Conservation (phyloP, 2,888 invertebrate species). For the Pammene aurita region DNA sequence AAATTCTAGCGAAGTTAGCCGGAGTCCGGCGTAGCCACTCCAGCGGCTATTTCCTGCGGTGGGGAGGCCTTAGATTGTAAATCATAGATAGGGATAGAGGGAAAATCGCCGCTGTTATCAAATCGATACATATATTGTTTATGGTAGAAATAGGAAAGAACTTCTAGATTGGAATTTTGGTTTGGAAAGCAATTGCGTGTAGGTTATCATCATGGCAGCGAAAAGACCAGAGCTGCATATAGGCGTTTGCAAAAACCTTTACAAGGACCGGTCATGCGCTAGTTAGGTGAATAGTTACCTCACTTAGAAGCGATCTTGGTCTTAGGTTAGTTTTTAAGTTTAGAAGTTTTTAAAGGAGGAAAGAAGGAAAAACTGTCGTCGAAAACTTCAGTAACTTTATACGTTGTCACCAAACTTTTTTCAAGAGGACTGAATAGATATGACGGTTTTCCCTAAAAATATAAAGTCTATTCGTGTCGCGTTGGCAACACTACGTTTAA, state of each 20-base stretch:
- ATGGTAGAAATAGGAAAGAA: neutral
- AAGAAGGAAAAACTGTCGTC: neutral
- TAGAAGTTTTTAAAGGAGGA: too few species aligned
- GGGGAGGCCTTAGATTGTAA: conserved; percentile 34
- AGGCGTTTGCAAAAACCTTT: too few species aligned
- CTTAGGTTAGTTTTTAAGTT: too few species aligned
- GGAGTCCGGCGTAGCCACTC: conserved; percentile 31
- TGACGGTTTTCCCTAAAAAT: neutral
- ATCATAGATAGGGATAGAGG: conserved; percentile 39
- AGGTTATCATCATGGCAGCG: too few species aligned
- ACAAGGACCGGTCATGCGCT: too few species aligned
- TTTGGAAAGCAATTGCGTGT: neutral
- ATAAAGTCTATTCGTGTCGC: conserved; percentile 19
- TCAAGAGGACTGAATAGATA: neutral
- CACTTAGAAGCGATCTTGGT: too few species aligned
- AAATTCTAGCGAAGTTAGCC: conserved; percentile 37
- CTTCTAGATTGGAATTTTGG: neutral
- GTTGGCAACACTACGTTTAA: conserved; percentile 24
- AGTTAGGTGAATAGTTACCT: too few species aligned
- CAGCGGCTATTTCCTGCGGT: conserved; percentile 38
- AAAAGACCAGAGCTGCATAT: too few species aligned
- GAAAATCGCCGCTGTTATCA: conserved; percentile 30
- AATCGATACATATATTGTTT: conserved; percentile 29
- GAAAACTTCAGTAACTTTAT: neutral
- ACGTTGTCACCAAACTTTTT: neutral